A percentile compares a stretch with the other conserved stretches of the same genome.
Evolutionary conservation across 2,113 vertebrate genomes (phyloP).

Genomic region (Aphyosemion australe): DNA sequence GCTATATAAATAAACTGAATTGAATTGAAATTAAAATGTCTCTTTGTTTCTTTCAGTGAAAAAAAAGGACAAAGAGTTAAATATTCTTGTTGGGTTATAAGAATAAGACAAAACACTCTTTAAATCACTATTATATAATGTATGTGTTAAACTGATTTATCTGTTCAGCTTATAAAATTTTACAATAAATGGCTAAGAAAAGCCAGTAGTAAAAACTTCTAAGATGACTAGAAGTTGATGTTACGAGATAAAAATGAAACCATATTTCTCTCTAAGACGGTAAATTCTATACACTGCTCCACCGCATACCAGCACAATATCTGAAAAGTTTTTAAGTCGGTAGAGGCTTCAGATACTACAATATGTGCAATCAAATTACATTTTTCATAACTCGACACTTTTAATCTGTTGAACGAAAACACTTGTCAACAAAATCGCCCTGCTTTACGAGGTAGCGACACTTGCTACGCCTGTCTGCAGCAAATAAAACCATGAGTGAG

Average conservation of each 20-base stretch:
- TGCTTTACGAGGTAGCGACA: constrained; percentile 15
- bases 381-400: not conserved
- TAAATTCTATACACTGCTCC: not conserved
- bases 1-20: no score
- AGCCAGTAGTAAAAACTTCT: not conserved
- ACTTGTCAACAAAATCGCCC: constrained; percentile 21
- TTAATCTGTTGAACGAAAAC: constrained; percentile 18
- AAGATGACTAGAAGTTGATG: no score
- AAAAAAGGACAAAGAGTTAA: no score
- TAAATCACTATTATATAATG: no score
- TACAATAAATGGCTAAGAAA: no score
- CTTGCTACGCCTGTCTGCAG: constrained; percentile 3
- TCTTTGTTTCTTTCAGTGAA: no score
- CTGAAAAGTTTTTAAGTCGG: not conserved
- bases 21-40: no score
- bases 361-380: not conserved
- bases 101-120: no score
- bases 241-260: no score
- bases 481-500: constrained; percentile 29
- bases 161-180: no score
- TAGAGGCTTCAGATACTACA: not conserved
- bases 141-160: no score
- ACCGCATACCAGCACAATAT: not conserved
- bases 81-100: no score
- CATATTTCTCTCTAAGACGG: not conserved